Percentiles rank a stretch among this genome's conserved stretches.
Conservation (phyloP, 1,140 invertebrate species). For the Lepidostoma basale region DNA sequence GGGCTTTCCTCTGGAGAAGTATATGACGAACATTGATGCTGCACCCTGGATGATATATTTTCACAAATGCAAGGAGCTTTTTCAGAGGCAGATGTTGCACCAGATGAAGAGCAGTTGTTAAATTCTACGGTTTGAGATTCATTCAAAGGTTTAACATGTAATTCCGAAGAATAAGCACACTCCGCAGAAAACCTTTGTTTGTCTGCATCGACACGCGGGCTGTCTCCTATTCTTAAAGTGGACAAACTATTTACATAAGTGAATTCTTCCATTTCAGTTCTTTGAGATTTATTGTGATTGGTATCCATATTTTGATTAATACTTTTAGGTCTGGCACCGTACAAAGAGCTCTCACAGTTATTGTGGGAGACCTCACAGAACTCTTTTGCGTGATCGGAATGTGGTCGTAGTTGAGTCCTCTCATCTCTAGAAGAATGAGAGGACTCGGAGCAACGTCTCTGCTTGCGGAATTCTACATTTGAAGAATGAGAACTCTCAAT, state of each 20-base stretch:
- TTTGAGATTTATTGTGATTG: conserved; percentile 14
- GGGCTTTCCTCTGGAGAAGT: conserved; percentile 55
- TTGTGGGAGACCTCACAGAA: neutral
- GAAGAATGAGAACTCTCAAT: conserved; percentile 7
- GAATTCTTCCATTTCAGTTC: conserved; percentile 3
- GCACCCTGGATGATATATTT: conserved; percentile 38
- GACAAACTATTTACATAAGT: conserved; percentile 24
- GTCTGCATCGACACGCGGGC: conserved; percentile 30
- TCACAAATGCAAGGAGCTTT: conserved; percentile 36
- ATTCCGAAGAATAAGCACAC: conserved; percentile 48
- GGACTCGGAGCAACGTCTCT: conserved; percentile 26
- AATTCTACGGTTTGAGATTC: neutral
- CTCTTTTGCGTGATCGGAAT: conserved; percentile 3
- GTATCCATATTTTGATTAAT: conserved; percentile 7
- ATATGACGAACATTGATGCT: conserved; percentile 36
- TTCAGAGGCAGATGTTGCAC: neutral
- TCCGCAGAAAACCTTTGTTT: conserved; percentile 54
- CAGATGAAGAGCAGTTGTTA: neutral
- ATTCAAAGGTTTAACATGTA: conserved; percentile 26
- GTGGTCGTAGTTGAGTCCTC: conserved; percentile 13
- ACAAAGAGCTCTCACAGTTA: conserved; percentile 57
- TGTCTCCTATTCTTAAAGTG: conserved; percentile 32
- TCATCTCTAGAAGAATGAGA: conserved; percentile 25
- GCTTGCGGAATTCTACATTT: conserved; percentile 5
- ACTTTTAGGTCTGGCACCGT: conserved; percentile 48